phyloP scores from a whole-genome alignment of 2,797 vertebrate genomes.

The Xyrichtys novacula region DNA sequence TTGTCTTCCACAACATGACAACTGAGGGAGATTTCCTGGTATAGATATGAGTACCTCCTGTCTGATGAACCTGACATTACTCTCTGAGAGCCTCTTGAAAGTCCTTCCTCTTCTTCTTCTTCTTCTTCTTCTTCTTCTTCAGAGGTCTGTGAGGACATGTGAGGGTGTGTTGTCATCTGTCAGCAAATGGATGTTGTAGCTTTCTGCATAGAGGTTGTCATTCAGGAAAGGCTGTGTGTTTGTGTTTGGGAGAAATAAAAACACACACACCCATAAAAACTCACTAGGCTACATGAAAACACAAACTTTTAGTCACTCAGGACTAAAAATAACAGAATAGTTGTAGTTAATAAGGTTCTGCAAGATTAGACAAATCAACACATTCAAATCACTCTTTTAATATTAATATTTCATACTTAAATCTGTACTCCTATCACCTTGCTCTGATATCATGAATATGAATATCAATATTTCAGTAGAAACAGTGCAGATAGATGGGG shows the following conservation, averaged over 20 bases:
- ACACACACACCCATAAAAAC: conserved; percentile 1
- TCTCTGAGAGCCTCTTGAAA: conserved; percentile 25
- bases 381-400: no score
- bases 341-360: not conserved
- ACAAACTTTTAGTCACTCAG: not conserved
- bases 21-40: conserved; percentile 8
- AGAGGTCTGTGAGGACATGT: not conserved
- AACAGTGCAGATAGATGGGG: no score
- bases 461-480: no score
- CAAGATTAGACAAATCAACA: no score
- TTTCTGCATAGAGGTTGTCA: conserved; percentile 46
- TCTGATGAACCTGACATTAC: conserved; percentile 25
- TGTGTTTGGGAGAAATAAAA: conserved; percentile 11
- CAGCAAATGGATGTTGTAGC: conserved; percentile 40
- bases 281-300: not conserved
- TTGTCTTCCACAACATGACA: not conserved
- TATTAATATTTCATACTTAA: no score
- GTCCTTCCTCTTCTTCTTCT: conserved; percentile 13
- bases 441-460: no score
- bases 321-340: conserved; percentile 30
- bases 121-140: conserved; percentile 10
- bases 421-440: no score
- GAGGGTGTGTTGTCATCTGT: conserved; percentile 33
- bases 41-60: not conserved
- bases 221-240: conserved; percentile 9